phyloP scores from a whole-genome alignment of 35 echinoderm and acorn worm genomes.

The Diadema setosum region DNA sequence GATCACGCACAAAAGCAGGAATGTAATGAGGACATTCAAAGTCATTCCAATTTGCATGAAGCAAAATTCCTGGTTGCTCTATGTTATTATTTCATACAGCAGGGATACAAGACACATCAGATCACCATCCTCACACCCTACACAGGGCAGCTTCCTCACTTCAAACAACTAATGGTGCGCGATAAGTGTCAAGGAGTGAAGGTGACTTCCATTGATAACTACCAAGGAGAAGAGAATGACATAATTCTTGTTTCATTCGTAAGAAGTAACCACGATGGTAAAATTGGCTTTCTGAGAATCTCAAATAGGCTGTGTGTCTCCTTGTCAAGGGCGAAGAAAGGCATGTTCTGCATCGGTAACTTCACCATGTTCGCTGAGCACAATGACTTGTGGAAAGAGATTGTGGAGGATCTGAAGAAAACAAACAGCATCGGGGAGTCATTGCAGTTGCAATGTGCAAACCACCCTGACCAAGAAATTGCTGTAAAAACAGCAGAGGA shows the following conservation, averaged over 20 bases:
- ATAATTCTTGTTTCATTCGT: constrained; percentile 85
- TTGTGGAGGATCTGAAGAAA: background rate
- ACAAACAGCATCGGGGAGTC: background rate
- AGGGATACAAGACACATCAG: constrained; percentile 70
- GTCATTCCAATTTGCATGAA: constrained; percentile 76
- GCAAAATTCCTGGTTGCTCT: constrained; percentile 51
- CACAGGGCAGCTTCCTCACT: constrained; percentile 65
- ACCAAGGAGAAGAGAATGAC: constrained; percentile 96
- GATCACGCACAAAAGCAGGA: constrained; percentile 54
- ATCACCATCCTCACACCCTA: constrained; percentile 87
- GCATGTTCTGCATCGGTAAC: constrained; percentile 70
- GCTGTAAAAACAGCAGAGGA: background rate
- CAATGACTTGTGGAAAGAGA: constrained; percentile 27
- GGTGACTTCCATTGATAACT: constrained; percentile 79
- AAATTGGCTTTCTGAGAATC: constrained; percentile 69
- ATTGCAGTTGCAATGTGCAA: constrained; percentile 22
- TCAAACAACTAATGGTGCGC: constrained; percentile 65
- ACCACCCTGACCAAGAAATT: constrained; percentile 1
- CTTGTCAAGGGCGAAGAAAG: too few species aligned
- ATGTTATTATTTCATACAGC: constrained; percentile 79
- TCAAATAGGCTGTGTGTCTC: constrained; percentile 71
- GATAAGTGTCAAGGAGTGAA: constrained; percentile 64
- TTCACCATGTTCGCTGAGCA: background rate
- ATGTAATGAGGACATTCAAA: constrained; percentile 48
- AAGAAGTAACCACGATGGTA: constrained; percentile 60